phyloP scores from a whole-genome alignment of 2,888 invertebrate species.

The Macrophya alboannulata region DNA sequence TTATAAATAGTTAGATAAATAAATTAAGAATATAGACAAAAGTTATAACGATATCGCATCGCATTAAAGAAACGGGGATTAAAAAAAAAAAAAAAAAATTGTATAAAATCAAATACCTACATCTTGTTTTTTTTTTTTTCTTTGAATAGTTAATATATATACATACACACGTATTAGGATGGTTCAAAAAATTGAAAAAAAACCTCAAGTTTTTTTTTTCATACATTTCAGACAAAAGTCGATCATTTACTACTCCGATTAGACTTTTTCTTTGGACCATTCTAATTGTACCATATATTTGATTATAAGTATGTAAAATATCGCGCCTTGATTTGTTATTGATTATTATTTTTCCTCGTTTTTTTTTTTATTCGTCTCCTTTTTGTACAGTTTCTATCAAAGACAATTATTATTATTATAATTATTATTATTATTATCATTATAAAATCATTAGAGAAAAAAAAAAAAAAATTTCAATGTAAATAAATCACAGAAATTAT shows the following conservation, averaged over 20 bases:
- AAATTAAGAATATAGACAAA: not conserved
- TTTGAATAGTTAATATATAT: constrained; percentile 3
- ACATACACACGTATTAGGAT: not conserved
- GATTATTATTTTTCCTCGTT: not conserved
- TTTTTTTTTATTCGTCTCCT: no score
- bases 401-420: not conserved
- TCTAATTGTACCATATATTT: not conserved
- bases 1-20: constrained; percentile 30
- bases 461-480: constrained; percentile 12
- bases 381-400: constrained; percentile 23
- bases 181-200: not conserved
- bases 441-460: not conserved
- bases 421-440: not conserved
- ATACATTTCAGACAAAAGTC: not conserved
- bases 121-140: not conserved
- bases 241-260: not conserved
- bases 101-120: not conserved
- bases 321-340: not conserved
- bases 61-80: no score
- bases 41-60: not conserved
- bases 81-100: not conserved
- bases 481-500: constrained; percentile 34
- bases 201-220: not conserved
- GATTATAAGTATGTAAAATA: not conserved
- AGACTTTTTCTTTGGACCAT: not conserved